Evolutionary conservation across 2,113 vertebrate species (phyloP).

Genomic region (Tyto alba): DNA sequence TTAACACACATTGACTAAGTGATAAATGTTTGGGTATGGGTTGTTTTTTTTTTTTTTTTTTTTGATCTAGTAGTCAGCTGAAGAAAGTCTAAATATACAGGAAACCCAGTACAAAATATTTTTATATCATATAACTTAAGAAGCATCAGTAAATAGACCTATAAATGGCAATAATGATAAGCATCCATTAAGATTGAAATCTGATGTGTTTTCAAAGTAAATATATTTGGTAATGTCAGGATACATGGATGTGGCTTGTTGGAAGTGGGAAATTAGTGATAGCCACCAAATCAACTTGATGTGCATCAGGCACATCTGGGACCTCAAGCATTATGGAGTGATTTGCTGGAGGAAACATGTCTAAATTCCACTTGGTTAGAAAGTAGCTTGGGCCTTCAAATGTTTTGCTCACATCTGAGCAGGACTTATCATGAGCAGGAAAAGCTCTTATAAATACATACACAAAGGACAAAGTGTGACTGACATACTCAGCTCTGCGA

Average conservation of each 20-base stretch:
- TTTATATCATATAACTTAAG: neutral
- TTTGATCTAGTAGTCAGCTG: neutral
- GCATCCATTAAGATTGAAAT: neutral
- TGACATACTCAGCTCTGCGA: neutral
- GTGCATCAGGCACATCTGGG: neutral
- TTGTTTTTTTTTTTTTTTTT: neutral
- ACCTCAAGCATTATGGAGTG: neutral
- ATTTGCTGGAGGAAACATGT: neutral
- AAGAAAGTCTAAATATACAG: neutral
- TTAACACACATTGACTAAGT: neutral
- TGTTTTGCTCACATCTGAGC: rapidly evolving
- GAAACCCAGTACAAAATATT: neutral
- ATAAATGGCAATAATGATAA: neutral
- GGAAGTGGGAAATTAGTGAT: neutral
- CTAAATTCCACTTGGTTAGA: neutral
- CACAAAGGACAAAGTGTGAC: neutral
- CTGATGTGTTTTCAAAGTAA: neutral
- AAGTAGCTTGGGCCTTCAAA: neutral
- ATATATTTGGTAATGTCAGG: neutral
- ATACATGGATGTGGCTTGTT: neutral
- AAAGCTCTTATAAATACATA: neutral
- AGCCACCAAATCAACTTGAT: neutral
- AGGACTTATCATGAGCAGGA: neutral
- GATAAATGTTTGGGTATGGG: neutral
- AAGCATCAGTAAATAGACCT: neutral